These are phyloP conservation scores for Pseudotriccus pelzelni DNA, from an alignment of 2,797 vertebrate genomes.

Conservation along the genomic window DNA sequence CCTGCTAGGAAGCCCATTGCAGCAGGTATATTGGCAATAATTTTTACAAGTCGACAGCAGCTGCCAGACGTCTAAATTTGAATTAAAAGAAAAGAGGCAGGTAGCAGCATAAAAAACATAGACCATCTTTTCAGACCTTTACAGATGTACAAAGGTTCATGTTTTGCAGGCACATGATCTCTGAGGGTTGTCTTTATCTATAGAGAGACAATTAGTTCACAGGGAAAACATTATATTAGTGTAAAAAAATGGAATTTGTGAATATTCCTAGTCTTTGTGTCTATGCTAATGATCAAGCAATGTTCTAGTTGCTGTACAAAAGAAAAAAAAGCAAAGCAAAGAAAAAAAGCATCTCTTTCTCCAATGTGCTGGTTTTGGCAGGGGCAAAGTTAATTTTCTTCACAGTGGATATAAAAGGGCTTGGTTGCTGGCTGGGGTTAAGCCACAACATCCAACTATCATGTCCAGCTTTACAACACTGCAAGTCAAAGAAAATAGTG, in stretches of 20 bases:
- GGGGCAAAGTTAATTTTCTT: background rate
- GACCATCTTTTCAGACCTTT: background rate
- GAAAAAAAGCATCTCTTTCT: background rate
- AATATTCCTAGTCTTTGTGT: background rate
- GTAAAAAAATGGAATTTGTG: background rate
- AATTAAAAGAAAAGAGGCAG: background rate
- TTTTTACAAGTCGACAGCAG: background rate
- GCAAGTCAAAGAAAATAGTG: background rate
- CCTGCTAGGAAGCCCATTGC: background rate
- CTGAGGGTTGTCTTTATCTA: background rate
- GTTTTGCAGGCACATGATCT: background rate
- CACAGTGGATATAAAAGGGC: background rate
- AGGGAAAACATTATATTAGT: background rate
- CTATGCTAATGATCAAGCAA: background rate
- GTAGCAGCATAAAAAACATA: background rate
- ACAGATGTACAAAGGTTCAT: background rate
- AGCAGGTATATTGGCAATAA: background rate
- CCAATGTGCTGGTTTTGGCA: background rate
- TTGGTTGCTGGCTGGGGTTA: background rate
- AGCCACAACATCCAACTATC: rapidly evolving
- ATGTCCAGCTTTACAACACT: background rate
- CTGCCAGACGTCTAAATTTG: background rate
- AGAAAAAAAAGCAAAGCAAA: background rate
- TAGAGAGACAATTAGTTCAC: background rate
- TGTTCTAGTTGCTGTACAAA: background rate